phyloP scores from a whole-genome alignment of 1,140 invertebrate genomes.

The Drosophila pectinifera region DNA sequence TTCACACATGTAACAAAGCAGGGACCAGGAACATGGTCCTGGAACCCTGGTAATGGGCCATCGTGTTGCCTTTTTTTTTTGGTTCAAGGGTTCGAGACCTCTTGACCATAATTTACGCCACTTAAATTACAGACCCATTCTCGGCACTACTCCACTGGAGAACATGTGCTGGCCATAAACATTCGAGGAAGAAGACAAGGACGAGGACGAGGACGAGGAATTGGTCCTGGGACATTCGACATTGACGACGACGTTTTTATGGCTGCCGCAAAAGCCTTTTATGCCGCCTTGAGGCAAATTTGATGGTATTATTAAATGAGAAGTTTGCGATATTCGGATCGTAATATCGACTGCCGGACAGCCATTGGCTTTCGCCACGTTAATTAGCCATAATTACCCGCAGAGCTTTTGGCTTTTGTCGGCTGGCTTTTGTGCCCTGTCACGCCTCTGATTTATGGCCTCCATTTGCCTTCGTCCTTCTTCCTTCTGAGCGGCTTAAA shows the following conservation, averaged over 20 bases:
- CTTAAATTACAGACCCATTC: constrained; percentile 69
- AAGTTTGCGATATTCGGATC: constrained; percentile 47
- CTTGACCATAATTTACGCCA: constrained; percentile 81
- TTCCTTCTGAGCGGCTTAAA: constrained; percentile 59
- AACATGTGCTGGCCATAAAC: constrained; percentile 68
- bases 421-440: constrained; percentile 78
- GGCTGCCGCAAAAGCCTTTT: constrained; percentile 68
- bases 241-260: constrained; percentile 71
- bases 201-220: not conserved
- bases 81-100: constrained; percentile 41
- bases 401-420: constrained; percentile 78
- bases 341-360: constrained; percentile 46
- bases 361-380: constrained; percentile 52
- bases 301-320: constrained; percentile 79
- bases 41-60: constrained; percentile 23
- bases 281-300: constrained; percentile 71
- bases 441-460: constrained; percentile 78
- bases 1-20: constrained; percentile 55
- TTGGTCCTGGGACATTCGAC: constrained; percentile 37
- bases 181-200: constrained; percentile 11
- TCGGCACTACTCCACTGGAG: constrained; percentile 26
- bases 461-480: constrained; percentile 36
- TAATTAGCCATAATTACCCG: constrained; percentile 81
- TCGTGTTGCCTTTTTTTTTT: constrained; percentile 35
- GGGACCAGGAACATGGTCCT: constrained; percentile 14